A percentile compares a stretch with the other conserved stretches of the same genome.
Evolutionary conservation across 2,888 invertebrate genomes (phyloP).

Genomic region (Dryococelus australis): DNA sequence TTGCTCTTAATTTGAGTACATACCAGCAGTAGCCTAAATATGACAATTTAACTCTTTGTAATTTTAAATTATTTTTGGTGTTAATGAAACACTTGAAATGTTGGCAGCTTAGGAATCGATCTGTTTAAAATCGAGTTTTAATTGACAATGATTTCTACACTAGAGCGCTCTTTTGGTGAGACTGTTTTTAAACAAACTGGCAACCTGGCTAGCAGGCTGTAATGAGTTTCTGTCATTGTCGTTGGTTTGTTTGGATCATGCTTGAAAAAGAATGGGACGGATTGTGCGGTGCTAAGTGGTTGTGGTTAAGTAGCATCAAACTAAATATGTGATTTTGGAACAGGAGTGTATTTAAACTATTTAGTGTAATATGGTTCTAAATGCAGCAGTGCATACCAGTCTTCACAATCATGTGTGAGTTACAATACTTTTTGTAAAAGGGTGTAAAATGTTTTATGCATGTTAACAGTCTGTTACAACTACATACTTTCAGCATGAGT

Average conservation of each 20-base stretch:
- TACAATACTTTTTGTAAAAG: neutral
- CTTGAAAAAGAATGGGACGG: neutral
- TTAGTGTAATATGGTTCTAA: neutral
- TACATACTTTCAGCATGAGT: too few relatives aligned
- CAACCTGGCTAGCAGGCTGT: neutral
- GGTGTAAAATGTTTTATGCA: neutral
- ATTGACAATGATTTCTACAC: neutral
- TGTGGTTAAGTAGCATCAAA: neutral
- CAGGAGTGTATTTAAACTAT: neutral
- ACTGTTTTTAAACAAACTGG: conserved; percentile 6
- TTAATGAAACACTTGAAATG: too few relatives aligned
- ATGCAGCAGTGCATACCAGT: neutral
- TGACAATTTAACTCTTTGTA: too few relatives aligned
- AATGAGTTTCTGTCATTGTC: conserved; percentile 16
- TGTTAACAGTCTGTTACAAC: neutral
- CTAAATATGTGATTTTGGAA: neutral
- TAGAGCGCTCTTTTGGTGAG: neutral
- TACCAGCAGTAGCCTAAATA: too few relatives aligned
- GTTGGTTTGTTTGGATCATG: conserved; percentile 16
- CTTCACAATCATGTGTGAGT: neutral
- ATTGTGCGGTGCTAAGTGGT: neutral
- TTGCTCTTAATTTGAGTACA: too few relatives aligned
- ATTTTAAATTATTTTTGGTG: too few relatives aligned
- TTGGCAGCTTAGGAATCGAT: too few relatives aligned
- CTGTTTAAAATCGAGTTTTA: too few relatives aligned